Evolutionary conservation across 2,113 vertebrate species (phyloP), one percentile per base, ranked within the genome.

Genomic region (Dasyurus viverrinus): DNA sequence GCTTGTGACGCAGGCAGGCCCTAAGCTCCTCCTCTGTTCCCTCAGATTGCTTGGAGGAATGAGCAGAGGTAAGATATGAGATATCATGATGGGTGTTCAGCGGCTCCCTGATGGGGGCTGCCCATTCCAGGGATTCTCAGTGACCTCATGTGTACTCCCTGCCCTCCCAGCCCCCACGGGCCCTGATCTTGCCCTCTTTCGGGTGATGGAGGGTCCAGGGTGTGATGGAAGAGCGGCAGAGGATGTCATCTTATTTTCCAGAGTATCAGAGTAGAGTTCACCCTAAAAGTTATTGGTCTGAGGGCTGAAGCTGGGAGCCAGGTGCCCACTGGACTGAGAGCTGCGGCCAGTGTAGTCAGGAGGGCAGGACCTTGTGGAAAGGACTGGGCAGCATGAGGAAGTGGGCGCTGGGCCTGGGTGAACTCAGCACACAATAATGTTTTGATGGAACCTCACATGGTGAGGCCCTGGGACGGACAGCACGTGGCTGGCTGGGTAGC

Each of bases 361-460:
- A 42, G 68, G 68, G 42, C 68, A 42, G n/a, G n/a, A 23, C n/a
- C 19, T 84, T 8, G 36, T 84, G 68, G 68, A 84, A 84, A 84
- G n/a, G n/a, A 42, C 36, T 42, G n/a, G 42, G 68, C 68, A n/a
- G 68, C 9, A 5, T 84, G 68, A 36, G n/a, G 22, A 23, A 42
- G 68, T 84, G 68, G 68, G 68, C 6, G 68, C 42, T 42, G 68
- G 68, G 68, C n/a, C 68, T 84, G 68, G 68, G 36, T 84, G 68
- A 84, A 84, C 68, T 84, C 68, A 84, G 95, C 42, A 98, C 99
- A 99, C 99, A 99, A 99, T 99, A 99, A 99, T 99, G 99, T 99
- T 99, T 99, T 99, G 99, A 99, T 99, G 99, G 98, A 98, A 99
- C 98, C 99, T 98, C 98, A 99, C 99, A 99, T 84, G 25, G 90